Conservation (phyloP, 92 coral and sea anemone species). For the Palythoa grandis region DNA sequence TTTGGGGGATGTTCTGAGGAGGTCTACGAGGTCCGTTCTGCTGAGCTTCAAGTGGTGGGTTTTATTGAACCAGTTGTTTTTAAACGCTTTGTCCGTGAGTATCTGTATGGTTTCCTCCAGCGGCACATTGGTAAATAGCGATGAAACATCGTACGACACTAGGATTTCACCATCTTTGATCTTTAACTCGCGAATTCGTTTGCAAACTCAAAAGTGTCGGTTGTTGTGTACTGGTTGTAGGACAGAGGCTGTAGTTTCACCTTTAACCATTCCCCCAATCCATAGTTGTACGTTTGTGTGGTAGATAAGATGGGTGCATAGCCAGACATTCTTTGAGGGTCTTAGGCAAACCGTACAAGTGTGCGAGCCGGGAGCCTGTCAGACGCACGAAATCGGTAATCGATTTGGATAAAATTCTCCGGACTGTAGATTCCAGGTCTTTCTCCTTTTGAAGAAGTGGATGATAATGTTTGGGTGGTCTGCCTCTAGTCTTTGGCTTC, state of each 20-base stretch:
- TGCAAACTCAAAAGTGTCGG: neutral
- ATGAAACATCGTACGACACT: constrained; percentile 3
- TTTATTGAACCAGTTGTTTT: constrained; percentile 25
- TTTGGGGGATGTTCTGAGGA: neutral
- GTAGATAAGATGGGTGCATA: constrained; percentile 12
- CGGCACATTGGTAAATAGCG: constrained; percentile 11
- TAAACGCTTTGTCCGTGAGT: constrained; percentile 21
- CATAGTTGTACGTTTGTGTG: constrained; percentile 21
- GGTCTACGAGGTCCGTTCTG: neutral
- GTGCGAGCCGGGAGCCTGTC: constrained; percentile 9
- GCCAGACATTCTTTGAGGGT: constrained; percentile 15
- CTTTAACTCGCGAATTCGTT: neutral
- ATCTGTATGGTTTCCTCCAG: constrained; percentile 6
- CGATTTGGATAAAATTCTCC: no score
- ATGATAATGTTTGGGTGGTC: neutral
- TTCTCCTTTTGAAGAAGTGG: neutral
- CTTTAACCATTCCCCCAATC: neutral
- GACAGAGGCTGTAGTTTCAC: constrained; percentile 11
- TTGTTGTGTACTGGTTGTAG: constrained; percentile 15
- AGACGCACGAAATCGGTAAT: no score
- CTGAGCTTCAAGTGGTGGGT: constrained; percentile 6
- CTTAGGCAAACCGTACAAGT: constrained; percentile 6
- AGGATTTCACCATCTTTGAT: neutral
- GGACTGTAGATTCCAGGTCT: neutral
- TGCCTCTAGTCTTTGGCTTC: neutral